phyloP scores from a whole-genome alignment of 92 coral and sea anemone species.

The Epizoanthus ramosus region DNA sequence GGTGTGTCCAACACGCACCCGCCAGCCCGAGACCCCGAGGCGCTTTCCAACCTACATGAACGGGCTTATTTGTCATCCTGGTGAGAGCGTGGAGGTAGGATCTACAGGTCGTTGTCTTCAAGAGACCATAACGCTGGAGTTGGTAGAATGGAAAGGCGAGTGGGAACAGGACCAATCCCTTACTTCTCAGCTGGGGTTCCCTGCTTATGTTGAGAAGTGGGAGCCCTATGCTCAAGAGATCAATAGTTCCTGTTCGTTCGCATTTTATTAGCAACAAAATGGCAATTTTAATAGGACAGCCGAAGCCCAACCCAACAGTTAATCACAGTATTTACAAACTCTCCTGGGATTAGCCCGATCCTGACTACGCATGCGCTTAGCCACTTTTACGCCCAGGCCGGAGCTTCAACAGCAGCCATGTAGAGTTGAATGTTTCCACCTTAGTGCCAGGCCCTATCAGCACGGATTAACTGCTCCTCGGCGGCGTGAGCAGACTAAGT shows the following conservation, averaged over 20 bases:
- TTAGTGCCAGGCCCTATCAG: no score
- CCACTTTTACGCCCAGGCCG: no score
- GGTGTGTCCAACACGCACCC: constrained; percentile 25
- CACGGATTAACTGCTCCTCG: no score
- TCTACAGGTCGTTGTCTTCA: constrained; percentile 4
- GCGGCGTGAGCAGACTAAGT: no score
- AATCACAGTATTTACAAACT: no score
- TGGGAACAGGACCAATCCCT: constrained; percentile 5
- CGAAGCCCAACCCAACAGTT: no score
- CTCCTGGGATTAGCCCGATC: no score
- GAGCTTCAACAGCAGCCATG: no score
- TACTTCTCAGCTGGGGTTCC: not conserved
- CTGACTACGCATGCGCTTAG: no score
- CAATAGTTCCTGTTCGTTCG: constrained; percentile 28
- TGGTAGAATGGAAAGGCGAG: constrained; percentile 23
- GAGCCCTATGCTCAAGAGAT: constrained; percentile 23
- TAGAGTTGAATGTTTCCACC: no score
- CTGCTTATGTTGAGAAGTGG: constrained; percentile 38
- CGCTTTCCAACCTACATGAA: constrained; percentile 36
- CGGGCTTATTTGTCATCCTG: constrained; percentile 26
- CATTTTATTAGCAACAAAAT: not conserved
- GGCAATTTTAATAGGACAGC: no score
- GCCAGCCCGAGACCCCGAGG: constrained; percentile 21
- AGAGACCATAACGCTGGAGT: constrained; percentile 17
- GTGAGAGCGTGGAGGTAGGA: not conserved